phyloP scores from a whole-genome alignment of 53 echinoderm and acorn worm species.

The Mesocentrotus franciscanus region DNA sequence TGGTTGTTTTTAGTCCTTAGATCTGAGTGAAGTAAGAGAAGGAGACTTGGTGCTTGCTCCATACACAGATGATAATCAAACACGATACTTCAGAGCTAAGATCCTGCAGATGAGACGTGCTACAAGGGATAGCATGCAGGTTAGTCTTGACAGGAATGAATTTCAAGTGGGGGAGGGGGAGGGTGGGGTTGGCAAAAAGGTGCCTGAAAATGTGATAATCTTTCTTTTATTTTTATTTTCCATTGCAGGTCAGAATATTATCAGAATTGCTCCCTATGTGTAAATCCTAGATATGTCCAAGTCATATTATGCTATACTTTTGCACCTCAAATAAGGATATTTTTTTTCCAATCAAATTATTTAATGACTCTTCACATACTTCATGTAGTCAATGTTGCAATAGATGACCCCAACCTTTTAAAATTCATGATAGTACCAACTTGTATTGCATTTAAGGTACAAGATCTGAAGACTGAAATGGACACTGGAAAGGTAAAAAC shows the following conservation, averaged over 20 bases:
- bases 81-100: constrained; percentile 78
- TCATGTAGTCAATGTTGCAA: too few species aligned
- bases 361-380: too few species aligned
- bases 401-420: too few species aligned
- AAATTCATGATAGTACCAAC: too few species aligned
- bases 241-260: too few species aligned
- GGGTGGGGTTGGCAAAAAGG: not conserved
- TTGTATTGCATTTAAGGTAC: too few species aligned
- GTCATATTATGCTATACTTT: not conserved
- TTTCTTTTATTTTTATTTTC: too few species aligned
- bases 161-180: not conserved
- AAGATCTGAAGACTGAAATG: too few species aligned
- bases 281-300: too few species aligned
- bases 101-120: constrained; percentile 65
- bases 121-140: constrained; percentile 63
- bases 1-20: constrained; percentile 17
- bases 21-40: constrained; percentile 35
- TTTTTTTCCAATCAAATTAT: not conserved
- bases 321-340: not conserved
- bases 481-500: too few species aligned
- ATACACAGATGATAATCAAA: constrained; percentile 70
- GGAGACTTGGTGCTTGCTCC: constrained; percentile 81
- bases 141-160: constrained; percentile 34
- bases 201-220: too few species aligned
- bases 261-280: too few species aligned